Percentiles rank a stretch among this genome's conserved stretches.
Evolutionary conservation across 2,888 invertebrate genomes (phyloP).

Genomic region (Macropis europaea): DNA sequence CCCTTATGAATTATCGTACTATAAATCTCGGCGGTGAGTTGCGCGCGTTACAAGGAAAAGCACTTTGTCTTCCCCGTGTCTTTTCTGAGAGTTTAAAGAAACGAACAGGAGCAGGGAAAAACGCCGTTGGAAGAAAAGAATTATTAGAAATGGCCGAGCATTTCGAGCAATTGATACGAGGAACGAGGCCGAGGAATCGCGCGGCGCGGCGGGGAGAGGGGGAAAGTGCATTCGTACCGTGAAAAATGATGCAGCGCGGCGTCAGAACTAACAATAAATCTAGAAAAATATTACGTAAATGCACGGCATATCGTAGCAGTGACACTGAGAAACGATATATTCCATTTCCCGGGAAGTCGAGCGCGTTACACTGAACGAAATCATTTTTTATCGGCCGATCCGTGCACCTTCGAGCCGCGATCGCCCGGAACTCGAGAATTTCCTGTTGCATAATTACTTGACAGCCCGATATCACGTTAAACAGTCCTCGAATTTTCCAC

Average conservation of each 20-base stretch:
- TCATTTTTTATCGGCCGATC: neutral
- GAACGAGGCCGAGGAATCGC: neutral
- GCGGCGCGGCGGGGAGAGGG: neutral
- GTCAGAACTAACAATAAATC: constrained; percentile 30
- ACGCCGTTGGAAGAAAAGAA: neutral
- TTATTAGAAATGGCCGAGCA: constrained; percentile 4
- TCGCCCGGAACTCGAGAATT: no score
- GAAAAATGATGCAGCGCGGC: constrained; percentile 19
- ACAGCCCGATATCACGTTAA: no score
- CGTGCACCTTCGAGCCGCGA: no score
- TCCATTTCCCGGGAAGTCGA: neutral
- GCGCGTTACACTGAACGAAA: neutral
- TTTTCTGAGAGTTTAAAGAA: neutral
- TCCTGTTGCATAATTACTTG: no score
- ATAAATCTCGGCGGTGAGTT: constrained; percentile 32
- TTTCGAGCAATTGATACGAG: constrained; percentile 25
- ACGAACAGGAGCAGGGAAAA: neutral
- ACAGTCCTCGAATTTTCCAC: no score
- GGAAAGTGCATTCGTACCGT: constrained; percentile 2
- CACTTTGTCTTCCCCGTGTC: constrained; percentile 10
- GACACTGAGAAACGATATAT: constrained; percentile 2
- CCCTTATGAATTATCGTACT: constrained; percentile 31
- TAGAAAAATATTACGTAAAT: constrained; percentile 13
- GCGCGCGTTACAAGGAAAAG: constrained; percentile 10
- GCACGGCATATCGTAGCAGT: neutral